These are phyloP conservation scores for Drosophila suzukii DNA, from an alignment of 1,140 invertebrate genomes.

Conservation along the genomic window DNA sequence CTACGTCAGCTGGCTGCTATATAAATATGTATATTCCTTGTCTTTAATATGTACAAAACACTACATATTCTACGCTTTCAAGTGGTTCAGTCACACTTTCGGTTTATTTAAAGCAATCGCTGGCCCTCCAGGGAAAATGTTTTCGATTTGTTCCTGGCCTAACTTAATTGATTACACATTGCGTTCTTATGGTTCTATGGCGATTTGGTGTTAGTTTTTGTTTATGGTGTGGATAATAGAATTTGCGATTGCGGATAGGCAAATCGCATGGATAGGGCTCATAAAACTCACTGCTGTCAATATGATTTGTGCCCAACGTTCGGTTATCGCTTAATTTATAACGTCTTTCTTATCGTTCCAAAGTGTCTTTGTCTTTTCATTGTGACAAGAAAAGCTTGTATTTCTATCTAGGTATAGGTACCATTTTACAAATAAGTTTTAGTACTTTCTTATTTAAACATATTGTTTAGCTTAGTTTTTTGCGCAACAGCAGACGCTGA, in stretches of 20 bases:
- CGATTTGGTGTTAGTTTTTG: conserved; percentile 16
- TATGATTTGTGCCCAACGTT: conserved; percentile 25
- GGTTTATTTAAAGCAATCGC: conserved; percentile 12
- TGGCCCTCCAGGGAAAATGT: neutral
- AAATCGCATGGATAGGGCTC: conserved; percentile 25
- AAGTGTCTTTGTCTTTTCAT: conserved; percentile 5
- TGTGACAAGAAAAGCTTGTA: conserved; percentile 15
- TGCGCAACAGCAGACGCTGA: neutral
- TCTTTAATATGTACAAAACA: neutral
- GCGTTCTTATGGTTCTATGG: conserved; percentile 17
- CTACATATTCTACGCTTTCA: neutral
- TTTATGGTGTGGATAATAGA: conserved; percentile 12
- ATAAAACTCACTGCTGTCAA: conserved; percentile 33
- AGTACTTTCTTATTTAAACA: conserved; percentile 13
- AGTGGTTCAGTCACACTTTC: conserved; percentile 7
- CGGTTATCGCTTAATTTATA: conserved; percentile 30
- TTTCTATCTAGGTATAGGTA: neutral
- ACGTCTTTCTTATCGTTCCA: conserved; percentile 12
- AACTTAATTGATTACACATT: conserved; percentile 46
- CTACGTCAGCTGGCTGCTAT: conserved; percentile 28
- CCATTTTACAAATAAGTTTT: conserved; percentile 6
- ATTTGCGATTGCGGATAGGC: conserved; percentile 11
- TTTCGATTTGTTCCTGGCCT: conserved; percentile 24
- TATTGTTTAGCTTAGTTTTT: neutral
- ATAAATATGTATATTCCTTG: neutral